Evolutionary conservation across 2,113 vertebrate genomes (phyloP), one percentile per base, ranked within the genome.

Genomic region (Triplophysa dalaica): DNA sequence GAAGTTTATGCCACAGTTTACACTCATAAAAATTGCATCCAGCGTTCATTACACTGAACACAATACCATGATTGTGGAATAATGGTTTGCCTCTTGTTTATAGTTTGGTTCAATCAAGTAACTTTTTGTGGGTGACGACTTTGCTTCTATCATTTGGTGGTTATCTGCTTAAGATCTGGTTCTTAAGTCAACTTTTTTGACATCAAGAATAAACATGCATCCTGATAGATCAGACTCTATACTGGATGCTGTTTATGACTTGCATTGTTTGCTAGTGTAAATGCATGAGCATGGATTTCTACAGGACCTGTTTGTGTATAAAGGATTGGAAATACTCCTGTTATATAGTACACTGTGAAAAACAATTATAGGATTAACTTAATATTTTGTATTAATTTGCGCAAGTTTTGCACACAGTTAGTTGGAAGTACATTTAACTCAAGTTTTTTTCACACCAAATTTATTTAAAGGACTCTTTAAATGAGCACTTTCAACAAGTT

Each of bases 41-140:
- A 33, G 33, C 72, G 38, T 62, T 48, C 69, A 58, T 54, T 54
- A 72, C 38, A 26, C 60, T 48, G 22, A 75, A 63, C 7, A 75
- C 73, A 63, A 63, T 63, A 29, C 38, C 22, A 14, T 63, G 60
- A 75, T 75, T 75, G 73, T 75, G 22, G 17, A 48, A 50, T n/a
- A 63, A 63, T 2, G 22, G 16, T 50, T 63, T 75, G 41, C 58
- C 11, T 43, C 52, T 73, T 2, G n/a, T 75, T 63, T 48, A 10
- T 16, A 63, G 45, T 75, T 63, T 75, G 41, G 54, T 73, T 60
- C 29, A 61, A 17, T 43, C 33, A 33, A 43, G 70, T 43, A 60
- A 60, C 5, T 11, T 13, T 38, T 73, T 16, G 16, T 8, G 17
- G 26, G 33, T 38, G 12, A 11, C 0, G 5, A 72, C 29, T 33